phyloP scores from a whole-genome alignment of 2,113 vertebrate species.

The Anseranas semipalmata region DNA sequence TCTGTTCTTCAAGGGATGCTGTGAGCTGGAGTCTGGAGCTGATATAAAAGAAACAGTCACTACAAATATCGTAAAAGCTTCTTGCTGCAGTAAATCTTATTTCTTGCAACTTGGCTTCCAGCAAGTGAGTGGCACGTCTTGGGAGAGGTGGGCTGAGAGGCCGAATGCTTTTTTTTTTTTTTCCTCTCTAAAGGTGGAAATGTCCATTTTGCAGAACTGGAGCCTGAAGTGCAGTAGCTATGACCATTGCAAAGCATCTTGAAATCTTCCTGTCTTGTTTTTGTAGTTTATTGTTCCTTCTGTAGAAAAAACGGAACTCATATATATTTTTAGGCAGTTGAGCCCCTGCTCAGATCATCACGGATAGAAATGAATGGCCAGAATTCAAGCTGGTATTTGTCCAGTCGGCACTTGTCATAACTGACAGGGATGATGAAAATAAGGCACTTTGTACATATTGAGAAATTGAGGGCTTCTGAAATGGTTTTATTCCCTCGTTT shows the following conservation, averaged over 20 bases:
- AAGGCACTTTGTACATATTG: neutral
- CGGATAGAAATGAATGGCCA: slow-evolving; percentile 59
- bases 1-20: slow-evolving; percentile 69
- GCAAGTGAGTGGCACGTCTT: neutral
- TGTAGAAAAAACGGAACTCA: fast-evolving
- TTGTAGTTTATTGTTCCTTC: neutral
- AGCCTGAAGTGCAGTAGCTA: neutral
- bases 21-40: slow-evolving; percentile 54
- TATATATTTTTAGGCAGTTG: neutral
- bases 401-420: slow-evolving; percentile 6
- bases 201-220: neutral
- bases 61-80: slow-evolving; percentile 48
- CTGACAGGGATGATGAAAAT: slow-evolving; percentile 64
- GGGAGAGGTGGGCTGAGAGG: neutral
- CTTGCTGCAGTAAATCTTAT: slow-evolving; percentile 42
- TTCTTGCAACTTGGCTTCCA: slow-evolving; percentile 11
- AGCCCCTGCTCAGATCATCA: slow-evolving; percentile 5
- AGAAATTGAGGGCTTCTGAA: slow-evolving; percentile 54
- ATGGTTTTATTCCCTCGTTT: slow-evolving; percentile 33
- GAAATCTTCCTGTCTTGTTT: neutral
- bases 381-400: slow-evolving; percentile 26
- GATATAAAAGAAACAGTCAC: slow-evolving; percentile 36
- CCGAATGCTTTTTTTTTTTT: neutral
- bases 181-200: neutral
- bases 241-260: neutral